Conservation (phyloP, 2,113 vertebrate species). For the Pangasianodon gigas region DNA sequence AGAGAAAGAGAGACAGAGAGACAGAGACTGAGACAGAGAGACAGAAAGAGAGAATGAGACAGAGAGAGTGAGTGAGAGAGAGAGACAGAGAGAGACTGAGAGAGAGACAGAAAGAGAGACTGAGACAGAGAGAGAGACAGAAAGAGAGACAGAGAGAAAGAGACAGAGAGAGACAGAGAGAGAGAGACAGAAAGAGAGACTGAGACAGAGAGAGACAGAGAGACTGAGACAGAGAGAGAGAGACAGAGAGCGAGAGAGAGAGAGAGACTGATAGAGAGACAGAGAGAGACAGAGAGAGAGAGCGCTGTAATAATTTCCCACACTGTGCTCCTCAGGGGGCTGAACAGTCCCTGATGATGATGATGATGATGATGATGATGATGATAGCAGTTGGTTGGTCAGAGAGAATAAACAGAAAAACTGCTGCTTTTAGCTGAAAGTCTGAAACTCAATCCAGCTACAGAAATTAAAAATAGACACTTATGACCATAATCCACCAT, state of each 20-base stretch:
- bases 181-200: conserved; percentile 15
- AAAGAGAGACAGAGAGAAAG: conserved; percentile 15
- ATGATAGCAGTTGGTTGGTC: conserved; percentile 15
- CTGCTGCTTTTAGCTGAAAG: background rate
- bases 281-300: conserved; percentile 3
- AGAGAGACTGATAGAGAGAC: conserved; percentile 8
- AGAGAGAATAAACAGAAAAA: conserved; percentile 32
- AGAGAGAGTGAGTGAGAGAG: background rate
- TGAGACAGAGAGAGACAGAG: conserved; percentile 11
- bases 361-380: background rate
- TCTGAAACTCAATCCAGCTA: background rate
- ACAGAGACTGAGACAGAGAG: conserved; percentile 12
- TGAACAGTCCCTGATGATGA: conserved; percentile 13
- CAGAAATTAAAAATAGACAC: background rate
- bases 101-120: conserved; percentile 9
- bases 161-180: background rate
- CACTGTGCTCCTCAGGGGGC: conserved; percentile 44
- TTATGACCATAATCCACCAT: background rate
- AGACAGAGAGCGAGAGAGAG: conserved; percentile 15
- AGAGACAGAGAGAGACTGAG: background rate
- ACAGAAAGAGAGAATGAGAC: conserved; percentile 10
- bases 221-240: conserved; percentile 12
- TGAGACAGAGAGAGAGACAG: conserved; percentile 20
- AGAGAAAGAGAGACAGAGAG: conserved; percentile 18
- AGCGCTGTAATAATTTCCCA: conserved; percentile 48